A percentile compares a stretch with the other conserved stretches of the same genome.
Conservation (phyloP, 2,888 invertebrate genomes). For the Plebejus anna region DNA sequence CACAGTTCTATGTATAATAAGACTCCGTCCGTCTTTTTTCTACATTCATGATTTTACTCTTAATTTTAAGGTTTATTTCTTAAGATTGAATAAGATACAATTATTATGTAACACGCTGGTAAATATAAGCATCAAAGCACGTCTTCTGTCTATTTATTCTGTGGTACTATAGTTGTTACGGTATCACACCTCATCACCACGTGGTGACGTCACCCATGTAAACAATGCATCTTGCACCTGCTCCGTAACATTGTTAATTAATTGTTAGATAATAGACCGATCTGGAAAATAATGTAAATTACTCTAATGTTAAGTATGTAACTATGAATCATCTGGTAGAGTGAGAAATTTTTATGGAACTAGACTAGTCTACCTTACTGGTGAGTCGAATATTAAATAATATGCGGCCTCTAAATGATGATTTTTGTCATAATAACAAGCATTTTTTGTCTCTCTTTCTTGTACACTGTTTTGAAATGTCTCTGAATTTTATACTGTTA, state of each 20-base stretch:
- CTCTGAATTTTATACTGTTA: no score
- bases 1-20: no score
- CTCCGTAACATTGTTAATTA: not conserved
- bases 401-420: no score
- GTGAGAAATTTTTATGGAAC: not conserved
- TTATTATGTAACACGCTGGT: no score
- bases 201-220: not conserved
- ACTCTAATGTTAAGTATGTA: not conserved
- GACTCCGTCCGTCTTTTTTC: no score
- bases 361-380: not conserved
- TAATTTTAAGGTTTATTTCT: no score
- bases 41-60: no score
- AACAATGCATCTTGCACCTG: slow-evolving; percentile 6
- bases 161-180: not conserved
- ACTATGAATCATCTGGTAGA: not conserved
- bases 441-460: no score
- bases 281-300: not conserved
- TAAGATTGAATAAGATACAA: no score
- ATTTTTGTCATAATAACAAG: no score
- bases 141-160: not conserved
- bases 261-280: not conserved
- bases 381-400: not conserved
- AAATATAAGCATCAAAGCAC: not conserved
- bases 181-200: not conserved
- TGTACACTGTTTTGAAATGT: no score